These are phyloP conservation scores for Nemapogon koenigi DNA, from an alignment of 2,888 invertebrate genomes.

Conservation along the genomic window DNA sequence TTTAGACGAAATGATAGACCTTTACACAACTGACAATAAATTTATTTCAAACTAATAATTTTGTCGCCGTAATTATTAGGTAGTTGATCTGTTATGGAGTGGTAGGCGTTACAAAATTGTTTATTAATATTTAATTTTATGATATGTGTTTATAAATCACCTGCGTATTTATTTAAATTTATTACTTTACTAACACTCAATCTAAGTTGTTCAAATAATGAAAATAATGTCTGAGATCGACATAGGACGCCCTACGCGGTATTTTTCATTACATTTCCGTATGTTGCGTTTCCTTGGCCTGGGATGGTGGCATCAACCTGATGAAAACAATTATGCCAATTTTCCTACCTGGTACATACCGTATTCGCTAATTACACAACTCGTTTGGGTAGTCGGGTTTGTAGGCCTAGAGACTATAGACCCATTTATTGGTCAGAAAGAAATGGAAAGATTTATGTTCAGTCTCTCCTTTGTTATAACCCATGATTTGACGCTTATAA, in stretches of 20 bases:
- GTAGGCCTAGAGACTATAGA: constrained; percentile 54
- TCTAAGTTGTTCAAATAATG: no score
- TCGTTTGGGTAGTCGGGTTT: constrained; percentile 49
- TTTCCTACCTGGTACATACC: constrained; percentile 45
- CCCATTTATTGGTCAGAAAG: constrained; percentile 51
- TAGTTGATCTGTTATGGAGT: no score
- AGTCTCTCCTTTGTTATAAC: constrained; percentile 55
- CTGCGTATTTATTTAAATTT: no score
- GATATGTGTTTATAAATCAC: no score
- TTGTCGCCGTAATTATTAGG: no score
- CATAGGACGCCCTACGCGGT: constrained; percentile 30
- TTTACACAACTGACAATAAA: no score
- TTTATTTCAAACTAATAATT: no score
- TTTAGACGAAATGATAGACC: no score
- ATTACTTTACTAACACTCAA: no score
- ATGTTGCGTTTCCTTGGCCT: constrained; percentile 43
- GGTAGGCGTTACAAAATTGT: no score
- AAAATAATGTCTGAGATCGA: constrained; percentile 1
- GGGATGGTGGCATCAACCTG: constrained; percentile 58
- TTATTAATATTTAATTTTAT: no score
- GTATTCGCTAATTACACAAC: constrained; percentile 41
- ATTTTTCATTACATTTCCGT: constrained; percentile 40
- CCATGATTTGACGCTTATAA: constrained; percentile 48
- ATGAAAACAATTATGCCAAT: constrained; percentile 37
- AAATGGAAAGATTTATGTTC: constrained; percentile 53